Conservation (phyloP, 2,113 vertebrate species). For the Notothenia coriiceps region DNA sequence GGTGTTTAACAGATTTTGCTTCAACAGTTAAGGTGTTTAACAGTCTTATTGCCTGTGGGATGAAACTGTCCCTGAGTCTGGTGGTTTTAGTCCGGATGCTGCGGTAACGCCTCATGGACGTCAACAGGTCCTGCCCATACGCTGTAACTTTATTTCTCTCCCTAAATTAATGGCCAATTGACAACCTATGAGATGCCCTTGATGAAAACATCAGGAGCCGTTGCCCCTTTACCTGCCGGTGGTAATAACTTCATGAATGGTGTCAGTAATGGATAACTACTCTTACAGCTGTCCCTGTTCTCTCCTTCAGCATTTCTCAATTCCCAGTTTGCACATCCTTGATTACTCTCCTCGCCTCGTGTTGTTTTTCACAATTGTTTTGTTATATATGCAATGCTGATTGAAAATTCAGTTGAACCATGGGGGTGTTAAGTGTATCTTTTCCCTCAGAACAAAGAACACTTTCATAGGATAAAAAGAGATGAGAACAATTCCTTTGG, state of each 20-base stretch:
- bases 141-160: not conserved
- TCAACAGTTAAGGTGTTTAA: too few relatives aligned
- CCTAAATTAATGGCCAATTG: not conserved
- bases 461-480: slow-evolving; percentile 25
- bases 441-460: not conserved
- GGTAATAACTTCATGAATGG: slow-evolving; percentile 13
- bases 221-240: not conserved
- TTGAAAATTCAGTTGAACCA: slow-evolving; percentile 12
- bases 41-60: too few relatives aligned
- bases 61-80: not conserved
- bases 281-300: not conserved
- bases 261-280: not conserved
- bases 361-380: slow-evolving; percentile 9
- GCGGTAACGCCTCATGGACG: too few relatives aligned
- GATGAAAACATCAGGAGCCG: slow-evolving; percentile 1
- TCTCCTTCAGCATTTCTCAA: not conserved
- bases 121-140: not conserved
- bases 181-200: not conserved
- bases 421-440: not conserved
- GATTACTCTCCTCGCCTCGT: not conserved
- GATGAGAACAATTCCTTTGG: not conserved
- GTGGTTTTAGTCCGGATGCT: too few relatives aligned
- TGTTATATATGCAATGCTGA: slow-evolving; percentile 15
- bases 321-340: too few relatives aligned
- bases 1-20: too few relatives aligned